Evolutionary conservation across 1,140 invertebrate species (phyloP).

Genomic region (Neocloeon triangulifer): DNA sequence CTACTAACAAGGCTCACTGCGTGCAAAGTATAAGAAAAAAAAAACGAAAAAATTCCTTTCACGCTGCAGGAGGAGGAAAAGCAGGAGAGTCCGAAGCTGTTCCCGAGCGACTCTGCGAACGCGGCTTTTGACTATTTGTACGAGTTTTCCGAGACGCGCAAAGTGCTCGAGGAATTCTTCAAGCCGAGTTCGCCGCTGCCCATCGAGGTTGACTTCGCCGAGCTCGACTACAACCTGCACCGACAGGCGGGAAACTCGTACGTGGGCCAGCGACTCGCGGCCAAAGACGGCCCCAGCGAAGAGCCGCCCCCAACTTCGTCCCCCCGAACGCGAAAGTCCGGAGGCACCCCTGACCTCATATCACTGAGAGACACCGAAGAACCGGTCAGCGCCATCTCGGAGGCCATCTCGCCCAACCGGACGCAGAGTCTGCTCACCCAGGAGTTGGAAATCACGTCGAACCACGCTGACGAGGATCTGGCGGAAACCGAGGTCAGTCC

Average conservation of each 20-base stretch:
- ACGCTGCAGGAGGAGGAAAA: slow-evolving; percentile 1
- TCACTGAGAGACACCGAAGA: slow-evolving; percentile 10
- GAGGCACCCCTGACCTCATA: slow-evolving; percentile 10
- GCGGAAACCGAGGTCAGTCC: slow-evolving; percentile 39
- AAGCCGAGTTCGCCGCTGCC: slow-evolving; percentile 30
- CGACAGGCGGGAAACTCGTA: slow-evolving; percentile 52
- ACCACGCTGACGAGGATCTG: slow-evolving; percentile 32
- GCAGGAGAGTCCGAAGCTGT: background rate
- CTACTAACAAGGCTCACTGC: too few relatives aligned
- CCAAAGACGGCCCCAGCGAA: too few relatives aligned
- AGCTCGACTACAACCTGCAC: slow-evolving; percentile 63
- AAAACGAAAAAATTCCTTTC: too few relatives aligned
- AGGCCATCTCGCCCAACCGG: too few relatives aligned
- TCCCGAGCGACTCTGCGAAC: background rate
- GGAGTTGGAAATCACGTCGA: slow-evolving; percentile 15
- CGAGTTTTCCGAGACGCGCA: slow-evolving; percentile 74
- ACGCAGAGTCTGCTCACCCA: too few relatives aligned
- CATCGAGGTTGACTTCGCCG: slow-evolving; percentile 25
- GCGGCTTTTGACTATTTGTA: slow-evolving; percentile 54
- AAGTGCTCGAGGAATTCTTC: slow-evolving; percentile 80
- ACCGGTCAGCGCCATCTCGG: slow-evolving; percentile 16
- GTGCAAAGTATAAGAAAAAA: too few relatives aligned
- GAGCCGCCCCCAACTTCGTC: too few relatives aligned
- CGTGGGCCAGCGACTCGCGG: slow-evolving; percentile 55
- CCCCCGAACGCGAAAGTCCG: slow-evolving; percentile 7